Conservation (phyloP, 2,888 invertebrate species). For the Acanthosepion lycidas region DNA sequence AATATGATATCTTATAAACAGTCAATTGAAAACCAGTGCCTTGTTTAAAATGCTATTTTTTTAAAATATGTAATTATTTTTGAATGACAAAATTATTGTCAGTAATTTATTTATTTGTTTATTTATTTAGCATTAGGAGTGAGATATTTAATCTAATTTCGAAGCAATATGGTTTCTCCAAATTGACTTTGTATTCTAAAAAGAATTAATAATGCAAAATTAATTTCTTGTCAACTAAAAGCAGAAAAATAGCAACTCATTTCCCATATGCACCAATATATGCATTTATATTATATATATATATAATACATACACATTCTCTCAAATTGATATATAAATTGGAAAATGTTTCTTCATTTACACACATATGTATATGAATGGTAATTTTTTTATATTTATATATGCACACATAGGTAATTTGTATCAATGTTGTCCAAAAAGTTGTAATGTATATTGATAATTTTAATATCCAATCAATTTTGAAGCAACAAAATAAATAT, state of each 20-base stretch:
- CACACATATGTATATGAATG: no score
- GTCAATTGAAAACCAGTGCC: not conserved
- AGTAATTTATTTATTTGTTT: no score
- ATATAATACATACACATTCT: not conserved
- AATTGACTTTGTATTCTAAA: slow-evolving; percentile 25
- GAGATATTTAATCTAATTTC: not conserved
- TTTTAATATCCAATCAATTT: no score
- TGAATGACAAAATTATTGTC: no score
- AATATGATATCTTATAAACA: not conserved
- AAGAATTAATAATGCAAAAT: not conserved
- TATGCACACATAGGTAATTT: no score
- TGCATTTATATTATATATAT: not conserved
- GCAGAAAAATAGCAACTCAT: not conserved
- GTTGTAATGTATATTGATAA: no score
- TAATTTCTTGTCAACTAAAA: not conserved
- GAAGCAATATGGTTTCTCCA: not conserved
- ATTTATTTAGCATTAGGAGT: no score
- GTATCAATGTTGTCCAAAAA: no score
- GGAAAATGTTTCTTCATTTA: not conserved
- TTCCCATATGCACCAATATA: not conserved
- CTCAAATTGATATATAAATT: not conserved
- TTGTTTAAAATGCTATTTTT: no score
- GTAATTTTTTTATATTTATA: no score
- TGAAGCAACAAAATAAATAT: no score
- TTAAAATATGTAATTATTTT: no score